Conservation (phyloP, 2,797 vertebrate genomes). For the Todus mexicanus region DNA sequence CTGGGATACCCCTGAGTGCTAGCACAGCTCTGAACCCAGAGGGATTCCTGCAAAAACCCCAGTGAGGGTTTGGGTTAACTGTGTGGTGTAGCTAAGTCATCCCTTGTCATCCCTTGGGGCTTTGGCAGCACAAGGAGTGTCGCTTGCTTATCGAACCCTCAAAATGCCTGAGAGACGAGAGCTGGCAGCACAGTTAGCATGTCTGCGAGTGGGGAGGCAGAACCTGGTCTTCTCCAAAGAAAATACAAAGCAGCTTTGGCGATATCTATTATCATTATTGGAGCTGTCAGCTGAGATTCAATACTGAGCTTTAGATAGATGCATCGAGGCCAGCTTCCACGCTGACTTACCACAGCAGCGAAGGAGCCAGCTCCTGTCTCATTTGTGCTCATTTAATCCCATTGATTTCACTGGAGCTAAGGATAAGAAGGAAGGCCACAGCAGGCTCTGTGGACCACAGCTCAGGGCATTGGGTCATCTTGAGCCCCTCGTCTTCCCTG, state of each 20-base stretch:
- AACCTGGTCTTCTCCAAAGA: not conserved
- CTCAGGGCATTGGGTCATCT: not conserved
- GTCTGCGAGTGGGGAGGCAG: not conserved
- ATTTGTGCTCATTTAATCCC: slow-evolving; percentile 50
- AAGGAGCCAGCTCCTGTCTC: slow-evolving; percentile 21
- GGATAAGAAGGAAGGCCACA: not conserved
- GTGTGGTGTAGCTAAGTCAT: not conserved
- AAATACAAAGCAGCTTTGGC: not conserved
- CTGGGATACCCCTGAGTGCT: not conserved
- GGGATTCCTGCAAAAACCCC: not conserved
- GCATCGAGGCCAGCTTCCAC: slow-evolving; percentile 1
- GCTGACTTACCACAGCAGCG: not conserved
- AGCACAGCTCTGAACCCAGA: fast-evolving
- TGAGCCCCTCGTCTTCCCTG: not conserved
- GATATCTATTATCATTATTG: slow-evolving; percentile 55
- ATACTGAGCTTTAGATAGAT: slow-evolving; percentile 32
- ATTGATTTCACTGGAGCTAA: not conserved
- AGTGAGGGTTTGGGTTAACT: not conserved
- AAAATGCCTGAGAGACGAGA: not conserved
- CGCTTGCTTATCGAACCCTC: not conserved
- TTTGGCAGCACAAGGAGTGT: not conserved
- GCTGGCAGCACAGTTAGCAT: not conserved
- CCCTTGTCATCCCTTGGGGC: not conserved
- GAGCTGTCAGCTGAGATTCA: slow-evolving; percentile 53
- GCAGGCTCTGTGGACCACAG: not conserved